Conservation (phyloP, 2,113 vertebrate genomes). For the Oplegnathus fasciatus region DNA sequence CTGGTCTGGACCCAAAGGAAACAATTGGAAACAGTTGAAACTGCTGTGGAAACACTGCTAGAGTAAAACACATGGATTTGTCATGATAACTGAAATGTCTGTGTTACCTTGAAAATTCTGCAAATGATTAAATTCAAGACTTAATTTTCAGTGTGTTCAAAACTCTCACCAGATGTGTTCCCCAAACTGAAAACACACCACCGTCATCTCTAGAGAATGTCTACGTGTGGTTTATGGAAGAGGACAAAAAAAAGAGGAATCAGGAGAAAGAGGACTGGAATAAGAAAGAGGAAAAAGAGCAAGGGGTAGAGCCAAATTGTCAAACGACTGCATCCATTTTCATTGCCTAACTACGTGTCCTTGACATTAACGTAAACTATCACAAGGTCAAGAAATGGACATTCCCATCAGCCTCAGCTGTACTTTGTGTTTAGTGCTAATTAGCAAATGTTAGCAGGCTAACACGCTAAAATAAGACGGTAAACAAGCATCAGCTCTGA, state of each 20-base stretch:
- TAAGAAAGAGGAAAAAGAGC: neutral
- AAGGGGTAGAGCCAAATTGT: neutral
- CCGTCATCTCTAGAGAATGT: neutral
- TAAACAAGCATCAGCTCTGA: no score
- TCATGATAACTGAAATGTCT: neutral
- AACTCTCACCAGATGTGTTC: neutral
- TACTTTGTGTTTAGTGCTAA: no score
- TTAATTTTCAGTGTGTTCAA: neutral
- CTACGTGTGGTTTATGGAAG: neutral
- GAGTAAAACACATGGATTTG: neutral
- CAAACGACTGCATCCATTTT: neutral
- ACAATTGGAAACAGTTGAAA: neutral
- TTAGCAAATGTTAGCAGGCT: no score
- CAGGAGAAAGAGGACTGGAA: neutral
- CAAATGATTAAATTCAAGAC: neutral
- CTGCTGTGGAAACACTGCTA: neutral
- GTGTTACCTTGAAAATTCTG: neutral
- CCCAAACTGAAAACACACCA: neutral
- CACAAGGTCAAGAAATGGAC: neutral
- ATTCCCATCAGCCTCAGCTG: no score
- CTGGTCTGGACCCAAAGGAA: constrained; percentile 79
- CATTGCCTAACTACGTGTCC: neutral
- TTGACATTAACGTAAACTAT: neutral
- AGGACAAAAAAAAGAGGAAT: neutral
- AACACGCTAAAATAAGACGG: no score